Conservation (phyloP, 1,140 invertebrate genomes). For the Daktulosphaira vitifoliae region DNA sequence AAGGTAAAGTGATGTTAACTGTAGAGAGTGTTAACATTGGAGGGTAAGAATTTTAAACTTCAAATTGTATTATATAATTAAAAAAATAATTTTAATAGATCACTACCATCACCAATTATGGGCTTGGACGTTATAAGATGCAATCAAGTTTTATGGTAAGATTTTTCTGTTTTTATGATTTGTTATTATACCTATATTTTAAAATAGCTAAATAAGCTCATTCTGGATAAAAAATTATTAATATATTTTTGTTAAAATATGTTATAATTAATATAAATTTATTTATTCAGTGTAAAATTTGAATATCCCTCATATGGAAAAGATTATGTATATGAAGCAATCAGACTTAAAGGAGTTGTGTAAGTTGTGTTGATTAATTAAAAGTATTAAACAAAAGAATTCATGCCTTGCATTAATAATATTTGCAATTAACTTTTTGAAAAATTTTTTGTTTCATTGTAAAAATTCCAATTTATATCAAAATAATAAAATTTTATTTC, state of each 20-base stretch:
- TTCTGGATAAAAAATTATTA: no score
- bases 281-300: conserved; percentile 58
- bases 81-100: conserved; percentile 42
- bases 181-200: conserved; percentile 8
- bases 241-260: background rate
- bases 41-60: conserved; percentile 47
- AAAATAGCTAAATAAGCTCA: background rate
- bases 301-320: conserved; percentile 69
- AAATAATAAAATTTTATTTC: no score
- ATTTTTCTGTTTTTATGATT: conserved; percentile 38
- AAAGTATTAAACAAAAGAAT: no score
- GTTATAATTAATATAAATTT: no score
- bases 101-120: conserved; percentile 59
- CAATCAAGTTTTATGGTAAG: conserved; percentile 48
- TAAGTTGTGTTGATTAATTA: conserved; percentile 3
- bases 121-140: conserved; percentile 52
- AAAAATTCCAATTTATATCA: no score
- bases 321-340: conserved; percentile 70
- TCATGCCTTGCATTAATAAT: no score
- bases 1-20: conserved; percentile 61
- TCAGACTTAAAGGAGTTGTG: conserved; percentile 52
- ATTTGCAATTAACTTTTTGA: no score
- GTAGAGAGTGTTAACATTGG: conserved; percentile 56
- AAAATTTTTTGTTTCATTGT: background rate
- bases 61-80: background rate